Evolutionary conservation across 2,797 vertebrate genomes (phyloP).

Genomic region (Crax fasciolata): DNA sequence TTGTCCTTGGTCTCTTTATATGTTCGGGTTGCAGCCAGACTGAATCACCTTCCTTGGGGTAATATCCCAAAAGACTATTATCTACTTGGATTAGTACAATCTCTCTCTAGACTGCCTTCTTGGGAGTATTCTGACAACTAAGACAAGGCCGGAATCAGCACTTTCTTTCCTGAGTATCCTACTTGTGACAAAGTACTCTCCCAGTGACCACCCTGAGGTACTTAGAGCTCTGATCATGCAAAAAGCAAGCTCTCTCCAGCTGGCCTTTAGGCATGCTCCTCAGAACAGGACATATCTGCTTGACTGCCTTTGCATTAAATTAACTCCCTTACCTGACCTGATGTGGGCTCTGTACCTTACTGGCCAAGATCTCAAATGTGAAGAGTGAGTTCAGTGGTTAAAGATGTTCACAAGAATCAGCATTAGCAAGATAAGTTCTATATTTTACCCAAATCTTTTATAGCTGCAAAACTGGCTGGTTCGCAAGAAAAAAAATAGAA

Average conservation of each 20-base stretch:
- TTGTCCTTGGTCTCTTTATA: background rate
- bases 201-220: background rate
- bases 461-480: background rate
- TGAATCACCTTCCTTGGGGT: background rate
- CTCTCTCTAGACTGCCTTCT: background rate
- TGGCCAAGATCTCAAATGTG: background rate
- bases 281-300: background rate
- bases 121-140: background rate
- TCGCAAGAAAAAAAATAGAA: background rate
- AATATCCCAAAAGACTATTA: background rate
- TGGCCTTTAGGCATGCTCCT: background rate
- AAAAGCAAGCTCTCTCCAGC: background rate
- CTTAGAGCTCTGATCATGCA: background rate
- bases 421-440: background rate
- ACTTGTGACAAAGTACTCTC: background rate
- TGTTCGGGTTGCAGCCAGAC: background rate
- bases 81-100: background rate
- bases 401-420: background rate
- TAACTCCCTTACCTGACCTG: background rate
- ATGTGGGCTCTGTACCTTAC: background rate
- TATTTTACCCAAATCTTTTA: background rate
- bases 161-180: background rate
- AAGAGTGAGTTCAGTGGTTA: background rate
- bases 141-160: background rate
- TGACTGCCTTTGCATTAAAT: background rate